Conservation (phyloP, 2,797 vertebrate genomes). For the Decapterus maruadsi region DNA sequence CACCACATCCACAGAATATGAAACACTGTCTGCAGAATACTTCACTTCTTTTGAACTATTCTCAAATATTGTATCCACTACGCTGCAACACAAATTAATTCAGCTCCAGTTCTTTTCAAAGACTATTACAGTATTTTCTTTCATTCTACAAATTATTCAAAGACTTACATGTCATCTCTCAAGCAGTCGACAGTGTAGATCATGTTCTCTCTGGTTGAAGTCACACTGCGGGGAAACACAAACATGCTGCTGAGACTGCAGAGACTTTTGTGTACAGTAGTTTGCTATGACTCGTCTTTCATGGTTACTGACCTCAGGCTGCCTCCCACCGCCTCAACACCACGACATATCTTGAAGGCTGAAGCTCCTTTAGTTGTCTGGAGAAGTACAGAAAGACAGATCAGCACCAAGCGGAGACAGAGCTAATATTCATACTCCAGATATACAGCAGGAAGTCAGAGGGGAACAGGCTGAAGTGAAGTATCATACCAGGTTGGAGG, state of each 20-base stretch:
- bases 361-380: slow-evolving; percentile 98
- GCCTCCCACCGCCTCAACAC: slow-evolving; percentile 95
- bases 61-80: not conserved
- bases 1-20: not conserved
- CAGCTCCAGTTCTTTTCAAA: not conserved
- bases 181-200: slow-evolving; percentile 92
- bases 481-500: slow-evolving; percentile 88
- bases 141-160: not conserved
- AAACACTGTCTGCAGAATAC: not conserved
- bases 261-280: not conserved
- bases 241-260: slow-evolving; percentile 35
- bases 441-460: not conserved
- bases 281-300: not conserved
- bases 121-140: not conserved
- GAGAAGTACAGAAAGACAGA: slow-evolving; percentile 22
- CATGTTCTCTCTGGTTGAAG: slow-evolving; percentile 92
- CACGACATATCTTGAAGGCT: slow-evolving; percentile 94
- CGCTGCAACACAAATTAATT: not conserved
- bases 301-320: slow-evolving; percentile 89
- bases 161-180: slow-evolving; percentile 93
- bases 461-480: not conserved
- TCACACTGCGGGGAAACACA: slow-evolving; percentile 85
- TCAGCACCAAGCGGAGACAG: slow-evolving; percentile 6
- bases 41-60: not conserved
- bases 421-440: not conserved